Conservation (phyloP, 2,888 invertebrate genomes). For the Ectemnius continuus region DNA sequence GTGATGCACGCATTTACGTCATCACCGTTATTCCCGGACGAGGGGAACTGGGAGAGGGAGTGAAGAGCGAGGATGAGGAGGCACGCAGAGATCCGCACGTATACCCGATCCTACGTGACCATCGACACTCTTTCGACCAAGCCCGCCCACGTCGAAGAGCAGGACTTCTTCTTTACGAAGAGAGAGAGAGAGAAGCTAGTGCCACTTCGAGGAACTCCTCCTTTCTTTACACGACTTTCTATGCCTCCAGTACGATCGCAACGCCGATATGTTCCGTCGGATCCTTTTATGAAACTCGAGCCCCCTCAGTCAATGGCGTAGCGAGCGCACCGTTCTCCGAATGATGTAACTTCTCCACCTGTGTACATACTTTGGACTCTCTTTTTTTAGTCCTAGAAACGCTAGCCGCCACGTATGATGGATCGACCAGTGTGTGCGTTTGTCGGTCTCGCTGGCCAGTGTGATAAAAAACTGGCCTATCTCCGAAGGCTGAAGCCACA, state of each 20-base stretch:
- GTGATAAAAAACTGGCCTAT: no score
- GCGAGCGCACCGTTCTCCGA: background rate
- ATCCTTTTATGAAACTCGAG: constrained; percentile 2
- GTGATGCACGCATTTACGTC: constrained; percentile 5
- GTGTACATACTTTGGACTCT: background rate
- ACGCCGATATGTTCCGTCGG: background rate
- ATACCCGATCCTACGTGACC: constrained; percentile 10
- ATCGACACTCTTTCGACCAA: background rate
- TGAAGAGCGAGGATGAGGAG: background rate
- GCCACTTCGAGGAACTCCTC: background rate
- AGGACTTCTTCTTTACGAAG: background rate
- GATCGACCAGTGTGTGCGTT: no score
- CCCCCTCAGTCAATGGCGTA: background rate
- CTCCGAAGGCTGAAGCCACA: no score
- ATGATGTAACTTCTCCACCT: background rate
- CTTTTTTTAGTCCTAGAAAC: no score
- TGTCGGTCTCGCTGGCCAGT: no score
- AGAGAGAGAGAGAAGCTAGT: no score
- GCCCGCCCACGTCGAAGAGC: background rate
- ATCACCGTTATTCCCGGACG: background rate
- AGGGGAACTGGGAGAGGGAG: constrained; percentile 4
- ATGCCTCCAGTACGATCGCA: background rate
- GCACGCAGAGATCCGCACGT: constrained; percentile 12
- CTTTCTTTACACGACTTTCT: constrained; percentile 1
- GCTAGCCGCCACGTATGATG: no score